Evolutionary conservation across 2,113 vertebrate genomes (phyloP).

Genomic region (Holacanthus passer): DNA sequence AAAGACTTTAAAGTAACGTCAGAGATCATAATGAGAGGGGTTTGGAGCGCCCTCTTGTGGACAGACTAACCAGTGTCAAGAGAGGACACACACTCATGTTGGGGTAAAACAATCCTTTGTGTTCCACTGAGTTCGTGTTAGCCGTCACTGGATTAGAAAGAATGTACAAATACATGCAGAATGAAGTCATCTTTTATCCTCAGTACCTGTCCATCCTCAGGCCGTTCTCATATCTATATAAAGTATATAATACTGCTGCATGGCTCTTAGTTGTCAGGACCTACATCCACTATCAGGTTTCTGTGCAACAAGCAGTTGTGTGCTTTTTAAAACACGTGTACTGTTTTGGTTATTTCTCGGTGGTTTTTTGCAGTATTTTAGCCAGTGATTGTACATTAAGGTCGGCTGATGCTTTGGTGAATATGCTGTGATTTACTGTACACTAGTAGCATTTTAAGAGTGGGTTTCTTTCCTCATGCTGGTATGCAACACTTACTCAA

Average conservation of each 20-base stretch:
- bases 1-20: neutral
- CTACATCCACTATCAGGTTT: neutral
- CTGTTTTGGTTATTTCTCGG: slow-evolving; percentile 5
- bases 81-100: neutral
- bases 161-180: neutral
- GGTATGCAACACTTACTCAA: neutral
- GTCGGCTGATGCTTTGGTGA: neutral
- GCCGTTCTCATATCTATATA: neutral
- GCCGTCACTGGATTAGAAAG: slow-evolving; percentile 5
- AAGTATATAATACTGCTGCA: neutral
- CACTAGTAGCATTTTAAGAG: slow-evolving; percentile 19
- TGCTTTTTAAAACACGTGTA: neutral
- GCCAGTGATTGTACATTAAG: slow-evolving; percentile 11
- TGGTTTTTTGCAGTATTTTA: slow-evolving; percentile 1
- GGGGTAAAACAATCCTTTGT: neutral
- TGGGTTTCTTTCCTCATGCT: neutral
- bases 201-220: neutral
- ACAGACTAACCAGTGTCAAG: neutral
- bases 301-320: neutral
- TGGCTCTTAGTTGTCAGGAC: neutral
- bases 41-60: slow-evolving; percentile 19
- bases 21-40: neutral
- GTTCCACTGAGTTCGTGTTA: neutral
- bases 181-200: slow-evolving; percentile 1
- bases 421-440: slow-evolving; percentile 15